Percentiles rank a stretch among this genome's conserved stretches.
These are phyloP conservation scores for Romanomermis culicivorax DNA, from an alignment of 2,888 invertebrate genomes.

Conservation along the genomic window DNA sequence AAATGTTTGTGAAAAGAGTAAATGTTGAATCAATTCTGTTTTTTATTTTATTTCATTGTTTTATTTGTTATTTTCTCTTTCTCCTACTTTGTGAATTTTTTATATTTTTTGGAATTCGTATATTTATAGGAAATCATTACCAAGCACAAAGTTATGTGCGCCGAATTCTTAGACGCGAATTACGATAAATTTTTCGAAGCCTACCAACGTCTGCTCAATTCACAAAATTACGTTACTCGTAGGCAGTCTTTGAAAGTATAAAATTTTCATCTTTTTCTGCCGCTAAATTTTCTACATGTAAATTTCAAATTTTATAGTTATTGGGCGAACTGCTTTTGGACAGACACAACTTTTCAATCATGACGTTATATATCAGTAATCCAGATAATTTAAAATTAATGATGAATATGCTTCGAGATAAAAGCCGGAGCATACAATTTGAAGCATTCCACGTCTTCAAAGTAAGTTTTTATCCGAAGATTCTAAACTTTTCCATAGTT, in stretches of 20 bases:
- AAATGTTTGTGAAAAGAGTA: too few relatives aligned
- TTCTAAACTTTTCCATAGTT: not conserved
- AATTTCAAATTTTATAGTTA: conserved; percentile 35
- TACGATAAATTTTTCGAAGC: conserved; percentile 94
- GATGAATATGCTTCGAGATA: conserved; percentile 99
- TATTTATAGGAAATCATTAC: conserved; percentile 35
- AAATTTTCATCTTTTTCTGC: not conserved
- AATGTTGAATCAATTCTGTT: too few relatives aligned
- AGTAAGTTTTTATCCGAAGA: conserved; percentile 42
- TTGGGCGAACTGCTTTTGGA: conserved; percentile 89
- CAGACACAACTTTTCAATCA: conserved; percentile 90
- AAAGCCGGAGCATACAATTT: conserved; percentile 97
- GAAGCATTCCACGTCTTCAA: conserved; percentile 99
- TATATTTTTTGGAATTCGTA: conserved; percentile 3
- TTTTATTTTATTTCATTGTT: too few relatives aligned
- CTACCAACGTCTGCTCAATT: conserved; percentile 88
- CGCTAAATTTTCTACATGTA: not conserved
- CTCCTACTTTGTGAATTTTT: conserved; percentile 1
- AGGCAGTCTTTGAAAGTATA: conserved; percentile 74
- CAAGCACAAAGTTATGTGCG: conserved; percentile 52
- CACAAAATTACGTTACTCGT: conserved; percentile 96
- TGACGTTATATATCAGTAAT: conserved; percentile 81
- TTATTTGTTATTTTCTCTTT: too few relatives aligned
- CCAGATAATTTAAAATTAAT: conserved; percentile 97
- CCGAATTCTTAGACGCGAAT: conserved; percentile 93